These are phyloP conservation scores for Heliconius congener DNA, from an alignment of 1,140 invertebrate genomes.

Conservation along the genomic window DNA sequence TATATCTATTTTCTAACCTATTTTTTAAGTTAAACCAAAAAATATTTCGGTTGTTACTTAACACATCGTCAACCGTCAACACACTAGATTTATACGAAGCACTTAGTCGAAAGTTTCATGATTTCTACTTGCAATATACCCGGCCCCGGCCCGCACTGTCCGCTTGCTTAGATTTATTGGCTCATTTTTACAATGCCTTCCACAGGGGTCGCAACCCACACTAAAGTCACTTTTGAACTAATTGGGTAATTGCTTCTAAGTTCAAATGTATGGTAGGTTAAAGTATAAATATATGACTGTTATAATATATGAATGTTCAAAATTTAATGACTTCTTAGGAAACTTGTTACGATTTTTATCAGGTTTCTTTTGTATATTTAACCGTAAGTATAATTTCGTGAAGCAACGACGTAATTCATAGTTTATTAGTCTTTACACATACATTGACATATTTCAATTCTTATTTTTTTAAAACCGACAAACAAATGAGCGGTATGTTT, in stretches of 20 bases:
- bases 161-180: slow-evolving; percentile 67
- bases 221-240: slow-evolving; percentile 4
- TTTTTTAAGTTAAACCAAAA: background rate
- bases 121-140: slow-evolving; percentile 57
- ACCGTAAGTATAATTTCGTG: too few relatives aligned
- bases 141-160: slow-evolving; percentile 60
- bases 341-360: too few relatives aligned
- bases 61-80: slow-evolving; percentile 11
- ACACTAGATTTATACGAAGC: slow-evolving; percentile 11
- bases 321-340: too few relatives aligned
- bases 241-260: slow-evolving; percentile 1
- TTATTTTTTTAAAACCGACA: too few relatives aligned
- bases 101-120: slow-evolving; percentile 14
- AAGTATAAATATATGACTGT: too few relatives aligned
- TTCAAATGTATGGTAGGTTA: background rate
- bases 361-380: too few relatives aligned
- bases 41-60: background rate
- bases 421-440: too few relatives aligned
- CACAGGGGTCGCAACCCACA: slow-evolving; percentile 27
- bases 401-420: too few relatives aligned
- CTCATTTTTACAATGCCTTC: slow-evolving; percentile 72
- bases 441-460: too few relatives aligned
- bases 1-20: too few relatives aligned
- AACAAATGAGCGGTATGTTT: too few relatives aligned
- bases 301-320: too few relatives aligned